Evolutionary conservation across 1,140 invertebrate species (phyloP).

Genomic region (Drosophila serrata): DNA sequence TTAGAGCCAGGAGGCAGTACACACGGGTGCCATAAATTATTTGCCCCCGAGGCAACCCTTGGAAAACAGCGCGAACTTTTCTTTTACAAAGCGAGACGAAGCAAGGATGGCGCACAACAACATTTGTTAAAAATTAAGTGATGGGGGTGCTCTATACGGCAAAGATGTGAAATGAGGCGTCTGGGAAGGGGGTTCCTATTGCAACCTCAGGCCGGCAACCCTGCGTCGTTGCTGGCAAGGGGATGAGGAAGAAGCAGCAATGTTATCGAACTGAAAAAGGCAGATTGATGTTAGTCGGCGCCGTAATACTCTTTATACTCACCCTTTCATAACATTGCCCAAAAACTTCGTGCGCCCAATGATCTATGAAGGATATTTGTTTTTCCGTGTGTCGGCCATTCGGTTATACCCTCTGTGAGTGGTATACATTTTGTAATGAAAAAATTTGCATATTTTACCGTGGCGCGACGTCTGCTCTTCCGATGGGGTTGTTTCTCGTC

Average conservation of each 20-base stretch:
- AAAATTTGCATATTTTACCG: slow-evolving; percentile 65
- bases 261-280: slow-evolving; percentile 33
- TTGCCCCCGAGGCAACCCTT: slow-evolving; percentile 66
- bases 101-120: slow-evolving; percentile 33
- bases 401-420: not conserved
- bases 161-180: slow-evolving; percentile 14
- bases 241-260: slow-evolving; percentile 30
- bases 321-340: not conserved
- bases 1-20: slow-evolving; percentile 37
- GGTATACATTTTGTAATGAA: slow-evolving; percentile 51
- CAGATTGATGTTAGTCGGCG: not conserved
- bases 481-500: slow-evolving; percentile 57
- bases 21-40: slow-evolving; percentile 79
- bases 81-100: slow-evolving; percentile 20
- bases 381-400: not conserved
- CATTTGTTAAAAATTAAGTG: slow-evolving; percentile 81
- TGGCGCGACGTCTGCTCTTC: slow-evolving; percentile 21
- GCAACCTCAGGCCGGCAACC: slow-evolving; percentile 41
- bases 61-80: slow-evolving; percentile 58
- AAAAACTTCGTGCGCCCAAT: not conserved
- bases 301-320: not conserved
- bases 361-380: not conserved
- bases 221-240: slow-evolving; percentile 30
- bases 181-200: slow-evolving; percentile 52
- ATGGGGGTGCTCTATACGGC: slow-evolving; percentile 67